Base-by-base conservation (phyloP, 2,888 invertebrate species). In the Deilephila elpenor region DNA sequence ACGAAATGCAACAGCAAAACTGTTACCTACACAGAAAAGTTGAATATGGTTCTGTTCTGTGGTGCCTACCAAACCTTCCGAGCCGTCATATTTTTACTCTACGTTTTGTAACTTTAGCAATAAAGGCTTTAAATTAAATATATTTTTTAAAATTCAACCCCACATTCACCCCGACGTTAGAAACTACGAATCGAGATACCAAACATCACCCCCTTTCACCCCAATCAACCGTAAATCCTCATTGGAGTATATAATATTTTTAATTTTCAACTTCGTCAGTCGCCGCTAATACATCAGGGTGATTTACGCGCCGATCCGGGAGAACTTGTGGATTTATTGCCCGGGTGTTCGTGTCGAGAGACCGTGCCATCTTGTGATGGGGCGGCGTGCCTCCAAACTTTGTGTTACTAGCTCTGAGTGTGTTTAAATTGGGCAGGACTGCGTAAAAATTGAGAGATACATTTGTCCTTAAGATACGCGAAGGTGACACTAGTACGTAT, bases 251-350 rank as follows among this genome's bases (percentile, higher is more conserved):
- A 81, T 82, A 79, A 86, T 85, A 85, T 88, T 89, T 88, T 89
- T 89, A 89, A 89, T 88, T 88, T 85, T 76, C 77, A 71, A 75
- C 75, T 77, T 78, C 74, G 74, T 67, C 75, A 76, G 78, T 77
- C 82, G 80, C 78, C 83, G 80, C 84, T 85, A 85, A 88, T 86
- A 88, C 88, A 87, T 89, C 88, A 87, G 80, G 74, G 82, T 87
- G 88, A 88, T 88, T 87, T 88, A 89, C 87, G 80, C 81, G 79
- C 77, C 78, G 84, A 84, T 81, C 82, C 83, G 82, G 81, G 85
- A 83, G 84, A 87, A 87, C 79, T 86, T 86, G 82, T 77, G 74
- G 78, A 88, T 88, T 88, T 88, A 88, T 86, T 73, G 83, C 83
- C 75, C 78, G 73, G 51, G 71, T 78, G 72, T 67, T 64, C 67